phyloP scores from a whole-genome alignment of 2,113 vertebrate species.

The Oxygymnocypris stewartii region DNA sequence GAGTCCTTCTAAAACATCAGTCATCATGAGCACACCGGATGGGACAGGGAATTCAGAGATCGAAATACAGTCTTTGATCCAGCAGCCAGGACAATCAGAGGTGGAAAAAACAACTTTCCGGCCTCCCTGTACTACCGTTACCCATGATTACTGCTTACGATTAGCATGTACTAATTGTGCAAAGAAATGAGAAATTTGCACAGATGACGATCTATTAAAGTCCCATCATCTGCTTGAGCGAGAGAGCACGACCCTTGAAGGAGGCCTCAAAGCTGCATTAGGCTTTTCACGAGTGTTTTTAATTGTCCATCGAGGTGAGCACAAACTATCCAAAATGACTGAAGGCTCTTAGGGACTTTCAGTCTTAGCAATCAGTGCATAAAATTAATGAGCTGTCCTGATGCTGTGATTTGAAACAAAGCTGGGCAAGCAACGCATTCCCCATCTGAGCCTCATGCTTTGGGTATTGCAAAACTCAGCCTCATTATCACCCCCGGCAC shows the following conservation, averaged over 20 bases:
- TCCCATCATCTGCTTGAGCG: background rate
- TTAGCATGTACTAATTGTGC: conserved; percentile 22
- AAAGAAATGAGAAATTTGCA: conserved; percentile 36
- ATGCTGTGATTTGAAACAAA: conserved; percentile 46
- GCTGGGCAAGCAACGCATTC: conserved; percentile 11
- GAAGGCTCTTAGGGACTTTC: conserved; percentile 16
- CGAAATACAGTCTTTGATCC: conserved; percentile 59
- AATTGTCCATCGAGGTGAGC: conserved; percentile 44
- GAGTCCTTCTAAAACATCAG: background rate
- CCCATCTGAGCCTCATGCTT: conserved; percentile 34
- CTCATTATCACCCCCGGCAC: conserved; percentile 31
- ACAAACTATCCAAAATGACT: conserved; percentile 40
- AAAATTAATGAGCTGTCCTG: conserved; percentile 53
- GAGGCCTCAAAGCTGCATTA: conserved; percentile 22
- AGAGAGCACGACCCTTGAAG: conserved; percentile 7
- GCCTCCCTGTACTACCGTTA: conserved; percentile 24
- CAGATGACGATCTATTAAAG: conserved; percentile 19
- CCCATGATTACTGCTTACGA: conserved; percentile 13
- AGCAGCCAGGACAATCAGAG: conserved; percentile 58
- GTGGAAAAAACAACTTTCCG: conserved; percentile 39
- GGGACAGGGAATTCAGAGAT: background rate
- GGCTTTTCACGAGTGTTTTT: conserved; percentile 22
- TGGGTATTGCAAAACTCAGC: conserved; percentile 38
- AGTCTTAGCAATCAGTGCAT: conserved; percentile 47
- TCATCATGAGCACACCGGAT: background rate